phyloP scores from a whole-genome alignment of 2,113 vertebrate genomes.

The Poeciliopsis occidentalis region DNA sequence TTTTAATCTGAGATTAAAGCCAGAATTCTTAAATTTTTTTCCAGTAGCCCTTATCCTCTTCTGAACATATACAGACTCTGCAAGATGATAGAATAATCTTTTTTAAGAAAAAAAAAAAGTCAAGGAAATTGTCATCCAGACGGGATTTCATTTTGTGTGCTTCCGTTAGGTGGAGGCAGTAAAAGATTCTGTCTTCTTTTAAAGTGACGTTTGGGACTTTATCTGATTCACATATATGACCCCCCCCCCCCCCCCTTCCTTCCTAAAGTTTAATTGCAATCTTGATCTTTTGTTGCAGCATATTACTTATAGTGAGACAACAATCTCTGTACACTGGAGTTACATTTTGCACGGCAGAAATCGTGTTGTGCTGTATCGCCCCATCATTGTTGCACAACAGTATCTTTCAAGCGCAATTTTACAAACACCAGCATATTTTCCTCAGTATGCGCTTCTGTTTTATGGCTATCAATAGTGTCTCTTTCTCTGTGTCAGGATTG shows the following conservation, averaged over 20 bases:
- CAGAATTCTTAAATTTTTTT: too few species aligned
- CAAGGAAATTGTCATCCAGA: background rate
- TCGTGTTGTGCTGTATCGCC: background rate
- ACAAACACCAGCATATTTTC: background rate
- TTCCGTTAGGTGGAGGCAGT: background rate
- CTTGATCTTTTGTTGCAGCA: too few species aligned
- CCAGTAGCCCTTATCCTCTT: too few species aligned
- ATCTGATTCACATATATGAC: too few species aligned
- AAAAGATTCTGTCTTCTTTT: background rate
- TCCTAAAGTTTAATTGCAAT: too few species aligned
- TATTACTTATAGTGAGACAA: too few species aligned
- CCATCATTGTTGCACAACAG: background rate
- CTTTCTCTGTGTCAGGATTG: conserved; percentile 4
- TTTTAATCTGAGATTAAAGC: too few species aligned
- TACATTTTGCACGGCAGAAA: background rate
- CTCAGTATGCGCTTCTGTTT: conserved; percentile 20
- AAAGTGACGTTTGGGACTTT: background rate
- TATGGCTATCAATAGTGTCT: background rate
- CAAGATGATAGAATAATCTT: too few species aligned
- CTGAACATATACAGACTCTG: too few species aligned
- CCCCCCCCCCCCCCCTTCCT: too few species aligned
- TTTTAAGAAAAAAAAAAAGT: too few species aligned
- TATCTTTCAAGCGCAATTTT: background rate
- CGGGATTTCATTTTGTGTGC: background rate
- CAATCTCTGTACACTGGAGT: background rate